Conservation (phyloP, 1,140 invertebrate genomes). For the Zaprionus nigranus region DNA sequence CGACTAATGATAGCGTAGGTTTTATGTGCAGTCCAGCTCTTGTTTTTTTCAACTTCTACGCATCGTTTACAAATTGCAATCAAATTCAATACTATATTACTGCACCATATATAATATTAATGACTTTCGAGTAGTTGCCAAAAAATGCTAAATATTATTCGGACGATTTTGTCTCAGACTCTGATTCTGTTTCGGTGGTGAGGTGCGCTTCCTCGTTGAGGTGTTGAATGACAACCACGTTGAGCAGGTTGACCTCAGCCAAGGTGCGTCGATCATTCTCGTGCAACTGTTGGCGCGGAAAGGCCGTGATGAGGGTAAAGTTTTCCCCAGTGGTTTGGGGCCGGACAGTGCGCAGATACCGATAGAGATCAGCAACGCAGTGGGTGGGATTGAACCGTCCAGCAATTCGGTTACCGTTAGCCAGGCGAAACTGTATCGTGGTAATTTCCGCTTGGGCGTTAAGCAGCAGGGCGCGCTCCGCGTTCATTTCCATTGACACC, state of each 20-base stretch:
- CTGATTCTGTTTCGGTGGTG: constrained; percentile 1
- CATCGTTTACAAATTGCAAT: too few species aligned
- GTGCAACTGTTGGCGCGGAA: constrained; percentile 52
- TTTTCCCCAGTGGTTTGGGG: constrained; percentile 42
- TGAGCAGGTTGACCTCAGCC: constrained; percentile 52
- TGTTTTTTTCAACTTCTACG: too few species aligned
- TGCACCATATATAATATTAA: too few species aligned
- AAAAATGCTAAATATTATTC: too few species aligned
- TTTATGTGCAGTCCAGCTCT: too few species aligned
- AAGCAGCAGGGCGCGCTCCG: constrained; percentile 21
- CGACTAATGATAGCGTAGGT: too few species aligned
- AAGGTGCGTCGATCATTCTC: constrained; percentile 57
- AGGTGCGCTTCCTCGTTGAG: constrained; percentile 37
- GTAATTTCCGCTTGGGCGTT: constrained; percentile 32
- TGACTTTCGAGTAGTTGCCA: too few species aligned
- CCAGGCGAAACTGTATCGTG: constrained; percentile 55
- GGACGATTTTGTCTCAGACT: background rate
- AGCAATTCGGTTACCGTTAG: constrained; percentile 59
- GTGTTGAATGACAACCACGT: constrained; percentile 68
- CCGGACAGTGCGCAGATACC: constrained; percentile 50
- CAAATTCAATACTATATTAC: too few species aligned
- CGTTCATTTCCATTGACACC: constrained; percentile 4
- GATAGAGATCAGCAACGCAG: constrained; percentile 53
- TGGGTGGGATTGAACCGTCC: constrained; percentile 60
- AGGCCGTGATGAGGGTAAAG: constrained; percentile 57